Evolutionary conservation across 2,797 vertebrate genomes (phyloP).

Genomic region (Perodicticus potto): DNA sequence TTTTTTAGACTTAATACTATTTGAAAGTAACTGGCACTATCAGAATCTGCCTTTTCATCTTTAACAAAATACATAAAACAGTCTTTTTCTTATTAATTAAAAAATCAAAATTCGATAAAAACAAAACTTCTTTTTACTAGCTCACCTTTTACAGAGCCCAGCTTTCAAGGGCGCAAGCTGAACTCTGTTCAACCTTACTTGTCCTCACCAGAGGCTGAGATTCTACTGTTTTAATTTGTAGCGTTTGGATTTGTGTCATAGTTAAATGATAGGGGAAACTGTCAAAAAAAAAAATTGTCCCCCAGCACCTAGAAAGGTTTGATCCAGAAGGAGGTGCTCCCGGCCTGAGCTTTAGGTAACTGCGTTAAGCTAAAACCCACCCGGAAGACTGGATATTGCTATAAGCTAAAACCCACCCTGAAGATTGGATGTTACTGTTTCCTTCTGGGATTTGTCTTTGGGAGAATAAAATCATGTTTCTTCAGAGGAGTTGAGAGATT

Average conservation of each 20-base stretch:
- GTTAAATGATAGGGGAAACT: not conserved
- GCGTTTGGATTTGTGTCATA: not conserved
- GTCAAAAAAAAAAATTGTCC: not conserved
- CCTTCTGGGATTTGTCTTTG: constrained; percentile 26
- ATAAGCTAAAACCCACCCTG: not conserved
- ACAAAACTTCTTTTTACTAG: constrained; percentile 5
- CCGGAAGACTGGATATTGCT: not conserved
- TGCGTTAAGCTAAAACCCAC: not conserved
- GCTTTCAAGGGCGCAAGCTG: accelerated
- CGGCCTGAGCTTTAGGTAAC: not conserved
- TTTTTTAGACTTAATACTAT: not conserved
- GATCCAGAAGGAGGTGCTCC: not conserved
- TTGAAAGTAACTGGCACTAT: not conserved
- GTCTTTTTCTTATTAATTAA: not conserved
- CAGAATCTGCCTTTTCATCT: constrained; percentile 15
- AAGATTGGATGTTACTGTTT: not conserved
- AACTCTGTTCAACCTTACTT: not conserved
- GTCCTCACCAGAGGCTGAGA: not conserved
- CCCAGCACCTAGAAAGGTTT: not conserved
- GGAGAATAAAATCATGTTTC: constrained; percentile 37
- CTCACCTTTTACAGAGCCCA: not conserved
- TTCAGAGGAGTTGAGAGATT: not conserved
- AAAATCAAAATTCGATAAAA: not conserved
- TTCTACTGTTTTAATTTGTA: not conserved
- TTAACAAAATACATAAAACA: not conserved